phyloP scores from a whole-genome alignment of 1,140 invertebrate species.

The Drosophila auraria region DNA sequence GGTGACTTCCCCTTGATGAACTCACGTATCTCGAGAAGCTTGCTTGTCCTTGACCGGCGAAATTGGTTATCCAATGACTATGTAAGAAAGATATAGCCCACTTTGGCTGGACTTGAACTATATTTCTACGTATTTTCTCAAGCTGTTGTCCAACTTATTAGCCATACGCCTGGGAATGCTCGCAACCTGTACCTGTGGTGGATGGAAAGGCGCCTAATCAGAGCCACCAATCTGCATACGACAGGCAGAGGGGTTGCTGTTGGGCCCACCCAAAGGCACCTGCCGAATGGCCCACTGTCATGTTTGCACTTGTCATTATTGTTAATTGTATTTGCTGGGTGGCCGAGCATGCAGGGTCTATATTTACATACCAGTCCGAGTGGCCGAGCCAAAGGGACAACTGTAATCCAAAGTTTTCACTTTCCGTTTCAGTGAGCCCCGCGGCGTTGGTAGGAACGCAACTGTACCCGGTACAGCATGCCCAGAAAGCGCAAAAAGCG shows the following conservation, averaged over 20 bases:
- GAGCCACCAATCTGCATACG: constrained; percentile 62
- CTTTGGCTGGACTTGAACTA: constrained; percentile 53
- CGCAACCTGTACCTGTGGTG: constrained; percentile 6
- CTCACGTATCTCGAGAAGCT: constrained; percentile 1
- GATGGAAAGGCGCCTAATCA: constrained; percentile 45
- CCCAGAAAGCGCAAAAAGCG: constrained; percentile 43
- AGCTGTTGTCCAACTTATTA: constrained; percentile 43
- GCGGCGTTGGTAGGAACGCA: constrained; percentile 44
- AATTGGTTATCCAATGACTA: constrained; percentile 34
- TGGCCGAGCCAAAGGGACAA: constrained; percentile 9
- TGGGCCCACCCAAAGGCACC: not conserved
- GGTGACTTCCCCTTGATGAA: not conserved
- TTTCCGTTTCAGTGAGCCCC: constrained; percentile 53
- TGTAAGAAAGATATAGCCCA: constrained; percentile 32
- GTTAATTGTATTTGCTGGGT: constrained; percentile 76
- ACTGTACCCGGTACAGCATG: constrained; percentile 38
- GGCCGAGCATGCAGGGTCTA: constrained; percentile 54
- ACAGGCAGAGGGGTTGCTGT: not conserved
- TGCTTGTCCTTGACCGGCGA: constrained; percentile 30
- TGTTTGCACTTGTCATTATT: constrained; percentile 83
- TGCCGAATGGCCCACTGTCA: constrained; percentile 46
- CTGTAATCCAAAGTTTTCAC: constrained; percentile 37
- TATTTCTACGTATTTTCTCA: constrained; percentile 50
- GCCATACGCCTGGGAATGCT: constrained; percentile 39
- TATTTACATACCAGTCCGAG: constrained; percentile 59